Base-by-base conservation (phyloP, 23 tunicate species). In the Aplidium turbinatum region DNA sequence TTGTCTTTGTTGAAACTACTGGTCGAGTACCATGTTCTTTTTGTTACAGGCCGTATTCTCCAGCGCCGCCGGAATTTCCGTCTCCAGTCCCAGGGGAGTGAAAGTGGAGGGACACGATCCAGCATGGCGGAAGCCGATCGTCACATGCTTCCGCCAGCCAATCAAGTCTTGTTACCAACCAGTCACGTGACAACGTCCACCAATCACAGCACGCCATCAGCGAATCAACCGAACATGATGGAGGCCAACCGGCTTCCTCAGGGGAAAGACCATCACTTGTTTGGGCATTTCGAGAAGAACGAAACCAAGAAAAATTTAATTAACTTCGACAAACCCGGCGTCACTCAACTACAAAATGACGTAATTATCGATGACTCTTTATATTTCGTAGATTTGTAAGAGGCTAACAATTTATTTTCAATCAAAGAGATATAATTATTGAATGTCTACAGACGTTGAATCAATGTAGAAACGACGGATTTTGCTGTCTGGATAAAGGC, bases 21-120 rank as follows among this genome's bases (percentile, higher is more conserved):
- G 16, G 50, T 42, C 50, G 50, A 9, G 50, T 16, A 9, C 16
- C 13, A 42, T 42, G 13, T 9, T 4, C 3, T 24, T 6, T 4
- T 60, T 60, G 5, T 54, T 51, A 7, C 40, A 78, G 84, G 75
- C 4, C 75, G 66, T 1, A 54, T 78, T 25, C 47, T 78, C 19
- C 84, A 78, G n/a, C 84, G 84, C 20, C 84, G 84, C 31, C 51
- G 53, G 36, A 66, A 78, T 35, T 51, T 78, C 24, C 75, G 84
- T 24, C 24, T 25, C 18, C 35, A 66, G 52, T 33, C 75, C 22
- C 53, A 27, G 26, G 60, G 63, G 13, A 23, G 29, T 24, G 82
- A 46, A 3, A 28, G n/a, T 1, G 42, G 58, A 38, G 66, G 53
- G 3, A 28, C n/a, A 4, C 84, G 84, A 6, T 67, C 66, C 24